These are phyloP conservation scores for Cylloceria caligata DNA, from an alignment of 2,888 invertebrate genomes.

Conservation along the genomic window DNA sequence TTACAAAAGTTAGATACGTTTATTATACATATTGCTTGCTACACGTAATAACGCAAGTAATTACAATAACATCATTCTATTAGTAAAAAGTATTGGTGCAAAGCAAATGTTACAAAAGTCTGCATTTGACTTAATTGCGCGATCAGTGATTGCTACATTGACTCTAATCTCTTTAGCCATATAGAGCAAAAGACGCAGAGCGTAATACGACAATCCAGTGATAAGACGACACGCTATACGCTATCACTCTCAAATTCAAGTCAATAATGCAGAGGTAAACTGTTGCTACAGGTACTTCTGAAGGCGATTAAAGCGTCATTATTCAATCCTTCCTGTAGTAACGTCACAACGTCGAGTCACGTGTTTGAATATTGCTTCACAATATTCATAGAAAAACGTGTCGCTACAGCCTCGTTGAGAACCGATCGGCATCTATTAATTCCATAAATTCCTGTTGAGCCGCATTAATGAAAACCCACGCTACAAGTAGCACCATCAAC, in stretches of 20 bases:
- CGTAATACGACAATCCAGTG: neutral
- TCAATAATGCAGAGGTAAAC: neutral
- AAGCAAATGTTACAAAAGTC: no score
- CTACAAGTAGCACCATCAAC: neutral
- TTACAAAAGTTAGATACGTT: no score
- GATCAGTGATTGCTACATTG: neutral
- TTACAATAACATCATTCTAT: no score
- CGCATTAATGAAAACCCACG: neutral
- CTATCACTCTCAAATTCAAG: constrained; percentile 19
- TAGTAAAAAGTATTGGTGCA: no score
- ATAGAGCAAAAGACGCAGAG: neutral
- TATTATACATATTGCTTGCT: no score
- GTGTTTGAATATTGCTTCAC: constrained; percentile 19
- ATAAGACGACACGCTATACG: neutral
- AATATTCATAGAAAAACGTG: constrained; percentile 23
- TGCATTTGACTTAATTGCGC: no score
- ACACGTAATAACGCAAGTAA: no score
- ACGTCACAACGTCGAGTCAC: neutral
- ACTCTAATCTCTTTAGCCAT: neutral
- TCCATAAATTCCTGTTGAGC: constrained; percentile 1
- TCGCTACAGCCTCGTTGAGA: neutral
- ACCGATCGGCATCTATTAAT: constrained; percentile 12
- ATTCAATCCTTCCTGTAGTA: constrained; percentile 25
- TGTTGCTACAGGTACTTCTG: constrained; percentile 50
- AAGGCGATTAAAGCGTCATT: constrained; percentile 46